Evolutionary conservation across 2,113 vertebrate genomes (phyloP).

Genomic region (Hoplias malabaricus): DNA sequence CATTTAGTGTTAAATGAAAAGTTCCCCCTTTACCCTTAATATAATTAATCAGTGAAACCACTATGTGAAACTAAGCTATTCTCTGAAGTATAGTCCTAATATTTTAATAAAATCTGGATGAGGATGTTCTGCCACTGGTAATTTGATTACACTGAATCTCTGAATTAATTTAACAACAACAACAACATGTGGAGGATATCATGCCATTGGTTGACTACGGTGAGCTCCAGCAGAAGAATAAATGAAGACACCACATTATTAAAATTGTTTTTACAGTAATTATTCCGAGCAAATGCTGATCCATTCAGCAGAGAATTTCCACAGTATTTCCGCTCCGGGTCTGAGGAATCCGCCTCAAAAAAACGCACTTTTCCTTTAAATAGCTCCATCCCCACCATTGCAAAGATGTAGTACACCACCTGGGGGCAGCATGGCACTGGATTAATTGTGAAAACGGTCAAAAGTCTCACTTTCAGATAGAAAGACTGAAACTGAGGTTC

Average conservation of each 20-base stretch:
- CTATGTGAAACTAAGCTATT: not conserved
- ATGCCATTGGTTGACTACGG: constrained; percentile 95
- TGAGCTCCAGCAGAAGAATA: constrained; percentile 87
- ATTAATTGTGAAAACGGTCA: no score
- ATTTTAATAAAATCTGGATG: no score
- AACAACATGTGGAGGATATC: constrained; percentile 94
- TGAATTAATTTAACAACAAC: no score
- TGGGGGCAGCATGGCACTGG: constrained; percentile 29
- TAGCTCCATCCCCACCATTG: constrained; percentile 89
- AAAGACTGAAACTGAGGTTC: no score
- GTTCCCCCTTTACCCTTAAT: not conserved
- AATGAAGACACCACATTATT: constrained; percentile 82
- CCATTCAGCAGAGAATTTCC: constrained; percentile 80
- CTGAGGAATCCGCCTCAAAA: constrained; percentile 52
- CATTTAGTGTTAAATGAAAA: not conserved
- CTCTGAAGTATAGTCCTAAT: no score
- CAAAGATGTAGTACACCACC: constrained; percentile 92
- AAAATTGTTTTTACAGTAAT: constrained; percentile 96
- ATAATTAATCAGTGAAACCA: no score
- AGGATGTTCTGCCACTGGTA: no score
- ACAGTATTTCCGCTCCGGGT: constrained; percentile 70
- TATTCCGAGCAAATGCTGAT: constrained; percentile 76
- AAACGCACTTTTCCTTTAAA: constrained; percentile 84
- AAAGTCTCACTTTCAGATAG: no score
- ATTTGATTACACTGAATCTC: no score